Conservation (phyloP, 2,797 vertebrate genomes). For the Coluber constrictor region DNA sequence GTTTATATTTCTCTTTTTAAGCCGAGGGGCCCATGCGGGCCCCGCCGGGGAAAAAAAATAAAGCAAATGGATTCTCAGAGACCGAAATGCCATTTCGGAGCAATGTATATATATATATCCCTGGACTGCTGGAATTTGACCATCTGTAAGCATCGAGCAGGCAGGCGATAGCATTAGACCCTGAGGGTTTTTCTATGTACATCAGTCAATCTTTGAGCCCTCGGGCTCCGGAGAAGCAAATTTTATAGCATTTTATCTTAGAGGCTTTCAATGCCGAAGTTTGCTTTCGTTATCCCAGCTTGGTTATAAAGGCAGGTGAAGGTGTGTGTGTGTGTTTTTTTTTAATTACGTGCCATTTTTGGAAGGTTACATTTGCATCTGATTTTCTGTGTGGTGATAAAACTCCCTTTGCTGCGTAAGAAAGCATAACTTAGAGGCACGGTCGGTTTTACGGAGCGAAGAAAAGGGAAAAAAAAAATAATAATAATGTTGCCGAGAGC, state of each 20-base stretch:
- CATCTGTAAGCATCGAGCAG: neutral
- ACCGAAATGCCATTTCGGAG: neutral
- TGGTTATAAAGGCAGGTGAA: constrained; percentile 44
- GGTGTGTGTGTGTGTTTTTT: neutral
- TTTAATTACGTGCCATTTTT: constrained; percentile 43
- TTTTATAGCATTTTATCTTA: constrained; percentile 14
- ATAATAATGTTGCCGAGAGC: too few relatives aligned
- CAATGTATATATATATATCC: constrained; percentile 30
- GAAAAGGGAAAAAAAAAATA: neutral
- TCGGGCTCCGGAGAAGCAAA: neutral
- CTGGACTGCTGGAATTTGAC: neutral
- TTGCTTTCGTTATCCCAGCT: constrained; percentile 64
- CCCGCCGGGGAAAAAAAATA: too few relatives aligned
- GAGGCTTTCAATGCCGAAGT: constrained; percentile 28
- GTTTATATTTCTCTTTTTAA: neutral
- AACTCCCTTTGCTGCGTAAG: neutral
- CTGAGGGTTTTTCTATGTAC: constrained; percentile 34
- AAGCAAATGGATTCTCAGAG: neutral
- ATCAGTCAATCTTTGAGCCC: constrained; percentile 46
- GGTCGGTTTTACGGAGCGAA: neutral
- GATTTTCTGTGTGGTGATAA: neutral
- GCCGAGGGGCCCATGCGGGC: too few relatives aligned
- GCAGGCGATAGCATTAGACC: constrained; percentile 1
- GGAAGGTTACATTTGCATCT: constrained; percentile 69
- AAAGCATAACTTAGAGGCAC: neutral